Conservation (phyloP, 2,888 invertebrate genomes). For the Osmoderma eremita region DNA sequence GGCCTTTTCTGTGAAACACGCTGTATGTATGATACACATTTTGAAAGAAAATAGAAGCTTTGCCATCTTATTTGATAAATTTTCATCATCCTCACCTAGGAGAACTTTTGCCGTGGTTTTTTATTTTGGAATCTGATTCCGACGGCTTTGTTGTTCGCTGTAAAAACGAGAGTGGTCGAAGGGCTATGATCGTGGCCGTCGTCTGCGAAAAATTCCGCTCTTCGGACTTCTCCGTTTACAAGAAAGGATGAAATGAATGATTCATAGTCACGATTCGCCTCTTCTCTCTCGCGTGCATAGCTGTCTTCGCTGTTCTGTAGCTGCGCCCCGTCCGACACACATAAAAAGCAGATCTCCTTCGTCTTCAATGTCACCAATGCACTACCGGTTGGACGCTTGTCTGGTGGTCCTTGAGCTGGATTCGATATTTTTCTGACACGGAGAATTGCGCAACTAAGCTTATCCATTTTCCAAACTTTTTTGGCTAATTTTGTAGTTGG, state of each 20-base stretch:
- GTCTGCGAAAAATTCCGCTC: slow-evolving; percentile 26
- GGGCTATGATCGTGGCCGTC: slow-evolving; percentile 11
- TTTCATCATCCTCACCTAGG: too few species aligned
- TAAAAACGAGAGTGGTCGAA: slow-evolving; percentile 24
- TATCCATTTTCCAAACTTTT: too few species aligned
- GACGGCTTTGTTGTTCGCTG: slow-evolving; percentile 4
- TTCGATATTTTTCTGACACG: slow-evolving; percentile 28
- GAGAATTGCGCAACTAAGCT: slow-evolving; percentile 10
- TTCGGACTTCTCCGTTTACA: slow-evolving; percentile 1
- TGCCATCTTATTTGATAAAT: too few species aligned
- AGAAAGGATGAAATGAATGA: slow-evolving; percentile 40
- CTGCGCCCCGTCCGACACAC: slow-evolving; percentile 5
- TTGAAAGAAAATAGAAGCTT: too few species aligned
- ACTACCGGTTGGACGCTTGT: not conserved
- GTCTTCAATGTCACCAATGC: slow-evolving; percentile 38
- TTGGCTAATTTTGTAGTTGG: too few species aligned
- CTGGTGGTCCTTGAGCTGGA: not conserved
- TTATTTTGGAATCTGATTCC: slow-evolving; percentile 6
- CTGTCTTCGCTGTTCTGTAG: slow-evolving; percentile 25
- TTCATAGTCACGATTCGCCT: slow-evolving; percentile 42
- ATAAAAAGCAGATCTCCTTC: slow-evolving; percentile 44
- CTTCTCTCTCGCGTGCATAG: slow-evolving; percentile 1
- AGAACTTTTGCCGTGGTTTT: not conserved
- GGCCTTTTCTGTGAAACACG: too few species aligned
- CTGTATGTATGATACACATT: too few species aligned